These are phyloP conservation scores for Vireo griseus DNA, from an alignment of 2,797 vertebrate species.

Conservation along the genomic window DNA sequence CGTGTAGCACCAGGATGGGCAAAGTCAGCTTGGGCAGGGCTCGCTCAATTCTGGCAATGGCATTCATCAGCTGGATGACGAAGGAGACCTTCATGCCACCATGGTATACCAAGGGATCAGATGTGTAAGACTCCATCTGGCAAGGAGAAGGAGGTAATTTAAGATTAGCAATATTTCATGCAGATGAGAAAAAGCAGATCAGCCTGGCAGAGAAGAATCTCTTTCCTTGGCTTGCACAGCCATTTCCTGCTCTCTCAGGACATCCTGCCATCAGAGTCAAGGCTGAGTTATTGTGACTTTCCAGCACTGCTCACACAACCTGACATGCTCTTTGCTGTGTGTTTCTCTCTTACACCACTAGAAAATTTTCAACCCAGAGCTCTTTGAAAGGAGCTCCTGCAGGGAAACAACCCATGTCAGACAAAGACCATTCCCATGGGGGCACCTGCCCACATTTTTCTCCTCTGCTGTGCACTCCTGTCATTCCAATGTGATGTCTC, in stretches of 20 bases:
- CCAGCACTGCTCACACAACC: background rate
- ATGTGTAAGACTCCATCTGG: slow-evolving; percentile 86
- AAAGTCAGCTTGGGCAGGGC: slow-evolving; percentile 84
- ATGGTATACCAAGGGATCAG: slow-evolving; percentile 84
- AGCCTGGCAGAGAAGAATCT: background rate
- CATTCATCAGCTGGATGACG: slow-evolving; percentile 86
- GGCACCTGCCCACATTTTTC: background rate
- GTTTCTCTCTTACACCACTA: background rate
- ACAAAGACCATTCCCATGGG: background rate
- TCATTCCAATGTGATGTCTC: background rate
- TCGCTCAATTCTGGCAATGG: slow-evolving; percentile 82
- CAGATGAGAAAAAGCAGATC: background rate
- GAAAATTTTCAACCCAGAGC: background rate
- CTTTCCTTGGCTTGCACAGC: background rate
- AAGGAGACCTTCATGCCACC: slow-evolving; percentile 90
- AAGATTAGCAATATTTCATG: background rate
- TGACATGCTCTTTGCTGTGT: background rate
- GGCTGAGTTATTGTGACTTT: background rate
- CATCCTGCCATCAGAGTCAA: background rate
- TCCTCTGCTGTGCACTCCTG: background rate
- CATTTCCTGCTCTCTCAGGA: background rate
- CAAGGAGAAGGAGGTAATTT: background rate
- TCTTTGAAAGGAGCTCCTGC: background rate
- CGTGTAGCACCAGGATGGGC: slow-evolving; percentile 91
- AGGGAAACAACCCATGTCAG: background rate